These are phyloP conservation scores for Lithobates pipiens DNA, from an alignment of 2,797 vertebrate genomes.

Conservation along the genomic window DNA sequence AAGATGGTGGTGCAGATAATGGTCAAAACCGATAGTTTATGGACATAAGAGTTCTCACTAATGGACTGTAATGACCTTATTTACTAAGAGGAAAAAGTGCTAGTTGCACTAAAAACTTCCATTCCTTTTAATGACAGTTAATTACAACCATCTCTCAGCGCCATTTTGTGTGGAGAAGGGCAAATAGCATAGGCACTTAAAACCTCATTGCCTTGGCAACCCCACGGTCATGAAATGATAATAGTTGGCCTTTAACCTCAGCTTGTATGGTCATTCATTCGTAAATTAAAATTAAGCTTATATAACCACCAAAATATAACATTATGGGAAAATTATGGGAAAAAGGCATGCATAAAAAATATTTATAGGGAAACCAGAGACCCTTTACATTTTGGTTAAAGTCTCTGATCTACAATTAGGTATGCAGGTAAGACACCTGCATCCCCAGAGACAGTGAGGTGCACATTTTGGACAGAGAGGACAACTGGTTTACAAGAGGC, in stretches of 20 bases:
- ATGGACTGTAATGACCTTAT: constrained; percentile 33
- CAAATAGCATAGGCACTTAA: not conserved
- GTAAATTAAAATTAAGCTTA: no score
- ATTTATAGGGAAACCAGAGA: no score
- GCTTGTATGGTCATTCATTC: no score
- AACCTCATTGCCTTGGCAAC: not conserved
- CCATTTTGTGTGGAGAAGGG: not conserved
- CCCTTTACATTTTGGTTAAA: no score
- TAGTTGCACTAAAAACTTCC: constrained; percentile 8
- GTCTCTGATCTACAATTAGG: no score
- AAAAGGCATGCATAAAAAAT: no score
- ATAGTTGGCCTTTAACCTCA: not conserved
- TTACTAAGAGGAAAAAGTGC: constrained; percentile 8
- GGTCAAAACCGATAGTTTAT: not conserved
- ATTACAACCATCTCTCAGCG: constrained; percentile 6
- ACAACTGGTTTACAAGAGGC: no score
- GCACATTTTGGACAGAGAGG: no score
- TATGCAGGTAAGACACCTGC: no score
- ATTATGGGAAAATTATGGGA: no score
- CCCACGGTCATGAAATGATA: not conserved
- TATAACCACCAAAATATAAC: no score
- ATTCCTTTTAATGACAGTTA: constrained; percentile 14
- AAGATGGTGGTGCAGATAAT: not conserved
- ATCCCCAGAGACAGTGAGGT: no score
- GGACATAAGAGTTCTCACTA: not conserved